phyloP scores from a whole-genome alignment of 1,140 invertebrate species.

The Neodiprion pinetum region DNA sequence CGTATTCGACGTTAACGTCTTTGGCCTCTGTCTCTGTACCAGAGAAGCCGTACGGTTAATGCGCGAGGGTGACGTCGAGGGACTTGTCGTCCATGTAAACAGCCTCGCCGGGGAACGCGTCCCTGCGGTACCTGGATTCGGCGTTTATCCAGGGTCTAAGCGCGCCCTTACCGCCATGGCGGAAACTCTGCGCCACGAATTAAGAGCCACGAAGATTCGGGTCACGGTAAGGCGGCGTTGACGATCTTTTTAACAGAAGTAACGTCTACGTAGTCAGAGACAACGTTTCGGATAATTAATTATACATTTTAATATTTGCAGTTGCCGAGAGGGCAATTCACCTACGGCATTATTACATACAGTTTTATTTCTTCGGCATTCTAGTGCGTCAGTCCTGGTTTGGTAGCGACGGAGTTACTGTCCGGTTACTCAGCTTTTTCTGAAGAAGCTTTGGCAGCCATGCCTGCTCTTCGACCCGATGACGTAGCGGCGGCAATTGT shows the following conservation, averaged over 20 bases:
- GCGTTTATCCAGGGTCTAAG: conserved; percentile 67
- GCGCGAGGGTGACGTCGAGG: conserved; percentile 39
- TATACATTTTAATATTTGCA: too few species aligned
- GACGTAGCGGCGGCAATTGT: conserved; percentile 63
- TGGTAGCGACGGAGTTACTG: conserved; percentile 52
- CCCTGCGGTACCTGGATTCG: conserved; percentile 60
- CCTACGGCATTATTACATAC: too few species aligned
- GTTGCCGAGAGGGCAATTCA: too few species aligned
- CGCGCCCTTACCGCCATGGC: conserved; percentile 65
- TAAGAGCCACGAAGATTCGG: conserved; percentile 56
- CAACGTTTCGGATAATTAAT: too few species aligned
- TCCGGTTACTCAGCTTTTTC: conserved; percentile 39
- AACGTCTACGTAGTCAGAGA: too few species aligned
- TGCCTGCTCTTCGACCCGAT: conserved; percentile 55
- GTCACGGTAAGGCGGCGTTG: conserved; percentile 35
- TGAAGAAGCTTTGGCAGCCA: conserved; percentile 43
- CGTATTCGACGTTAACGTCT: conserved; percentile 64
- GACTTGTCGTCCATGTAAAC: conserved; percentile 38
- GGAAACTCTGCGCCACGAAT: conserved; percentile 67
- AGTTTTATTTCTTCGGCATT: conserved; percentile 10
- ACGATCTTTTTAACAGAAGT: not conserved
- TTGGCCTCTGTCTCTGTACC: conserved; percentile 63
- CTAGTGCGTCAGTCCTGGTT: conserved; percentile 56
- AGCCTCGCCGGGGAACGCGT: conserved; percentile 62
- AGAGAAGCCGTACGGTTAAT: conserved; percentile 65